Percentiles rank a stretch among this genome's conserved stretches.
These are phyloP conservation scores for Varanus salvator DNA, from an alignment of 2,113 vertebrate species.

Conservation along the genomic window DNA sequence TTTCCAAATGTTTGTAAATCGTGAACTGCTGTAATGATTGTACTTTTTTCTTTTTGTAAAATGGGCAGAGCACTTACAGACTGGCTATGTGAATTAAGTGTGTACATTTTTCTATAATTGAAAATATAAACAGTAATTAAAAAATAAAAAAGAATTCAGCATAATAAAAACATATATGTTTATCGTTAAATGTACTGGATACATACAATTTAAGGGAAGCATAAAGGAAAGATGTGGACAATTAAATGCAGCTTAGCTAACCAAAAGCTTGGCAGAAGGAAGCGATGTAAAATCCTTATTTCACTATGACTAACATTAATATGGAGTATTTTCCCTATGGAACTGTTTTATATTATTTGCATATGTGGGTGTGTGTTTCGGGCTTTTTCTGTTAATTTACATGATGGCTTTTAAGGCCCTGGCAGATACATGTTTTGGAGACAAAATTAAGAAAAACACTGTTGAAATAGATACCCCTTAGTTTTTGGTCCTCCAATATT, in stretches of 20 bases:
- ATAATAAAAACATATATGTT: constrained; percentile 87
- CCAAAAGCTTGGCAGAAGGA: constrained; percentile 80
- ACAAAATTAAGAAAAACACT: constrained; percentile 73
- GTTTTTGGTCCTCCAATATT: constrained; percentile 86
- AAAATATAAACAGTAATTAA: constrained; percentile 91
- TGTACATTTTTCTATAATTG: constrained; percentile 86
- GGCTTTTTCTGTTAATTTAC: constrained; percentile 83
- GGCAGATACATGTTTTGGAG: constrained; percentile 81
- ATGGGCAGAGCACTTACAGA: constrained; percentile 84
- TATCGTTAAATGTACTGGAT: constrained; percentile 88
- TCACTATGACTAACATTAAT: constrained; percentile 84
- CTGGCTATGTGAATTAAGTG: constrained; percentile 85
- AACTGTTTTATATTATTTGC: constrained; percentile 82
- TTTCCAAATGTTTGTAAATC: constrained; percentile 84
- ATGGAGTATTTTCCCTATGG: constrained; percentile 79
- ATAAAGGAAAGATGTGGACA: constrained; percentile 84
- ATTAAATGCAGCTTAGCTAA: constrained; percentile 86
- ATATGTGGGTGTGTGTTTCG: constrained; percentile 65
- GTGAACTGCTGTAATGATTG: constrained; percentile 84
- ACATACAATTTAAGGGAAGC: constrained; percentile 88
- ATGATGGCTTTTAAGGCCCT: constrained; percentile 86
- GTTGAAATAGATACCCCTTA: constrained; percentile 84
- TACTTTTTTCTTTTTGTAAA: constrained; percentile 80
- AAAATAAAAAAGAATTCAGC: constrained; percentile 88
- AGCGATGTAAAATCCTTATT: constrained; percentile 81